Evolutionary conservation across 2,113 vertebrate genomes (phyloP).

Genomic region (Lepisosteus osseus): DNA sequence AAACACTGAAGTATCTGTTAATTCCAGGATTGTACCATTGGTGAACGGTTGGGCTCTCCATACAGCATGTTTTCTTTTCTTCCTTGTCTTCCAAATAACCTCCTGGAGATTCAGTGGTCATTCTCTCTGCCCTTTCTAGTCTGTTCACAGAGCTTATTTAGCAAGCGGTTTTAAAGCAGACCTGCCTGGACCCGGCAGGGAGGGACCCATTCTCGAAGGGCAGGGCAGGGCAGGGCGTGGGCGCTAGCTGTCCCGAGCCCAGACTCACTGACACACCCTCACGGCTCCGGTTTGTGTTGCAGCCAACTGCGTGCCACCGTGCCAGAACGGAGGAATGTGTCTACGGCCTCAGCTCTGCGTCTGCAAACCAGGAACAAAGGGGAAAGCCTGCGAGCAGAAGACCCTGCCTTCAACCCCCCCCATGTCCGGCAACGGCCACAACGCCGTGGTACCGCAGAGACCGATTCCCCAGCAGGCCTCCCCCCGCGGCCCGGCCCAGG

Average conservation of each 20-base stretch:
- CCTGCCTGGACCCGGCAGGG: no score
- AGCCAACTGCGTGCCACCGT: conserved; percentile 89
- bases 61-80: no score
- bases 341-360: conserved; percentile 90
- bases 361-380: conserved; percentile 89
- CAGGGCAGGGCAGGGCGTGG: no score
- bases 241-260: no score
- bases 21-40: not conserved
- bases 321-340: conserved; percentile 96
- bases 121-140: no score
- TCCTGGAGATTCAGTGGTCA: no score
- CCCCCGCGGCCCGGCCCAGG: conserved; percentile 57
- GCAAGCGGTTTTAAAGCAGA: no score
- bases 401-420: conserved; percentile 53
- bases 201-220: no score
- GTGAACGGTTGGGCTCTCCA: not conserved
- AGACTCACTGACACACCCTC: no score
- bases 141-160: no score
- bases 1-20: no score
- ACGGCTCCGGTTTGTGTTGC: conserved; percentile 43
- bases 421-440: conserved; percentile 56
- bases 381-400: conserved; percentile 80
- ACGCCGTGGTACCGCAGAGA: conserved; percentile 65
- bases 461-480: conserved; percentile 74
- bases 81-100: no score